Evolutionary conservation across 2,113 vertebrate species (phyloP).

Genomic region (Sylvilagus bachmani): DNA sequence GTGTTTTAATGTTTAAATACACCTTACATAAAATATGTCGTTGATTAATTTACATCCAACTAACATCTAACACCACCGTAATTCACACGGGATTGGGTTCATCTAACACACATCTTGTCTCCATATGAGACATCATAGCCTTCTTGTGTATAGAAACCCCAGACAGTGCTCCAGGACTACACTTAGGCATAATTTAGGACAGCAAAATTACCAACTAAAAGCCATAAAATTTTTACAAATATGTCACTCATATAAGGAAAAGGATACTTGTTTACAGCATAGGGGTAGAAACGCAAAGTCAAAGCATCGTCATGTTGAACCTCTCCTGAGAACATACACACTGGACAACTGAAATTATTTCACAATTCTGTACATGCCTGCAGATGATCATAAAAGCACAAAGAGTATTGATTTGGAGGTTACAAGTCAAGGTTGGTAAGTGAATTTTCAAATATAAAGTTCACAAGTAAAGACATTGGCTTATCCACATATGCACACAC

Average conservation of each 20-base stretch:
- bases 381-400: background rate
- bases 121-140: too few relatives aligned
- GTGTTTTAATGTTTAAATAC: background rate
- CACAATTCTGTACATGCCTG: background rate
- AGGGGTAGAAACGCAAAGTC: background rate
- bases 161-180: too few relatives aligned
- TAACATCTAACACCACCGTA: background rate
- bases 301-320: rapidly evolving
- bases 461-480: background rate
- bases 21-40: background rate
- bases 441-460: background rate
- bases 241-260: background rate
- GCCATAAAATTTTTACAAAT: background rate
- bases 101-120: background rate
- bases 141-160: background rate
- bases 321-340: rapidly evolving
- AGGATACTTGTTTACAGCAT: background rate
- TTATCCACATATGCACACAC: background rate
- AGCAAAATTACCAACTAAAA: background rate
- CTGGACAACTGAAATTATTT: too few relatives aligned
- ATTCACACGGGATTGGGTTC: rapidly evolving
- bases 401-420: background rate
- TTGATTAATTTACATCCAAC: background rate
- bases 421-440: background rate
- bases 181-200: background rate